phyloP scores from a whole-genome alignment of 2,113 vertebrate species.

The Megaceryle maxima region DNA sequence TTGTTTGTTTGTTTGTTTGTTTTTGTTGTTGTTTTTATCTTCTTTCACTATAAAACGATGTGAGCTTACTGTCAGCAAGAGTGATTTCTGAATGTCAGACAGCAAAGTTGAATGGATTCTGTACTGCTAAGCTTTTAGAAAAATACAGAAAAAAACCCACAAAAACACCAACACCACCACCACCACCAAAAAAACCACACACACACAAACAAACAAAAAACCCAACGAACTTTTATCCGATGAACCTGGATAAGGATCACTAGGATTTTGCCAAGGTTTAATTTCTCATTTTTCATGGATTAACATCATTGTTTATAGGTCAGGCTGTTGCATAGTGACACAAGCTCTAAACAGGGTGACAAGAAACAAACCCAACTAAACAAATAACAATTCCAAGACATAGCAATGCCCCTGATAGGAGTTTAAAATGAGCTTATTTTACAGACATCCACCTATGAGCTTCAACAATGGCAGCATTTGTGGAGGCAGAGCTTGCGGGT shows the following conservation, averaged over 20 bases:
- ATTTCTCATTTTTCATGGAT: conserved; percentile 45
- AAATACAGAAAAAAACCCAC: neutral
- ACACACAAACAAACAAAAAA: neutral
- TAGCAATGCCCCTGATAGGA: neutral
- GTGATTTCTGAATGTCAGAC: neutral
- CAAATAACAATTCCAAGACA: neutral
- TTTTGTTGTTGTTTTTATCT: neutral
- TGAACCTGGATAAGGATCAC: neutral
- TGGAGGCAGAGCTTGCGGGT: neutral
- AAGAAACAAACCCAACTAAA: conserved; percentile 29
- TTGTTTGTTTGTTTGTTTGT: neutral
- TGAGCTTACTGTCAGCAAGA: neutral
- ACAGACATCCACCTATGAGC: neutral
- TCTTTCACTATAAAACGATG: neutral
- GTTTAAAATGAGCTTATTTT: neutral
- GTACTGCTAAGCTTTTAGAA: neutral
- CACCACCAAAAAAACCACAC: too few species aligned
- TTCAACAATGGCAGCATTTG: neutral
- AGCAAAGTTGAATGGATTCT: neutral
- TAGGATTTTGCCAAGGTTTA: neutral
- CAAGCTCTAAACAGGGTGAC: neutral
- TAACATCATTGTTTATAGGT: conserved; percentile 33
- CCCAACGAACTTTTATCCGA: neutral
- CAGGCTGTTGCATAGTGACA: conserved; percentile 46
- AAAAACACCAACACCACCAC: neutral